These are phyloP conservation scores for Siniperca chuatsi DNA, from an alignment of 2,113 vertebrate species.

Conservation along the genomic window DNA sequence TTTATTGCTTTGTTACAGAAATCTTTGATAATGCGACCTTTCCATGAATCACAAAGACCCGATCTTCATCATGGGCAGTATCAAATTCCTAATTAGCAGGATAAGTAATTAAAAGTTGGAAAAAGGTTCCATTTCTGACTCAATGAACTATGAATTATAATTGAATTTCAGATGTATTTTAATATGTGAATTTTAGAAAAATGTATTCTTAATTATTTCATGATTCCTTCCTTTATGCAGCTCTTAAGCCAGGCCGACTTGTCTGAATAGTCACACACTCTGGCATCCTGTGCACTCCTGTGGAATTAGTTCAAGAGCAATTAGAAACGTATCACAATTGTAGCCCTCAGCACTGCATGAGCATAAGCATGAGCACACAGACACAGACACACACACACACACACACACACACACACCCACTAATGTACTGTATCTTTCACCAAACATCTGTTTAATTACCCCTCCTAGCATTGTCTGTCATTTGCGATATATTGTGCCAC, in stretches of 20 bases:
- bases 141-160: neutral
- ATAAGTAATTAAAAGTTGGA: neutral
- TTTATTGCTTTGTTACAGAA: neutral
- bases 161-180: constrained; percentile 20
- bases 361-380: neutral
- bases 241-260: neutral
- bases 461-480: constrained; percentile 58
- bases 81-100: constrained; percentile 11
- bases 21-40: neutral
- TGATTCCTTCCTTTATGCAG: constrained; percentile 18
- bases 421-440: constrained; percentile 55
- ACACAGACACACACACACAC: constrained; percentile 21
- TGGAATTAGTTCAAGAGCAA: constrained; percentile 63
- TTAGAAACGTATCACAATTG: constrained; percentile 58
- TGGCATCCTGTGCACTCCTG: constrained; percentile 37
- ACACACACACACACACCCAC: constrained; percentile 13
- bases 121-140: neutral
- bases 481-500: constrained; percentile 55
- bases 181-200: constrained; percentile 10
- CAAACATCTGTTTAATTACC: constrained; percentile 69
- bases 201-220: constrained; percentile 7
- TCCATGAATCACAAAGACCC: neutral
- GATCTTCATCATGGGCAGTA: neutral
- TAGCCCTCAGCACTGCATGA: constrained; percentile 25
- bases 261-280: constrained; percentile 21